Conservation (phyloP, 2,888 invertebrate species). For the Andrena haemorrhoa region DNA sequence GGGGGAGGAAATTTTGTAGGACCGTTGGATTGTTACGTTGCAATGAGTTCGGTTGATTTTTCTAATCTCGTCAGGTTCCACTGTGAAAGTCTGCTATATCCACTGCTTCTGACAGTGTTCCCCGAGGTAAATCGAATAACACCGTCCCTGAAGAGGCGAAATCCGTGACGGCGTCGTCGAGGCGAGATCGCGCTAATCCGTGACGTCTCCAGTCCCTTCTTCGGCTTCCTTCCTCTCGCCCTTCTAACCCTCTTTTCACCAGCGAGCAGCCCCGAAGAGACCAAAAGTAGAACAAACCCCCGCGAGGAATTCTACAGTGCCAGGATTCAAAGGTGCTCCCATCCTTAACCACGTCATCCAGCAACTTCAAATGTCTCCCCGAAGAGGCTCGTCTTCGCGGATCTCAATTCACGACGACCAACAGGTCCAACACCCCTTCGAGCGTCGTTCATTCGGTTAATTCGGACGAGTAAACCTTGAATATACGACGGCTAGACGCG, state of each 20-base stretch:
- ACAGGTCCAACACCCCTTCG: no score
- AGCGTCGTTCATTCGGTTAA: no score
- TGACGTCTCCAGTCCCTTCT: slow-evolving; percentile 46
- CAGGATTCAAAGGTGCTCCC: no score
- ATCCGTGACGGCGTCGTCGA: slow-evolving; percentile 53
- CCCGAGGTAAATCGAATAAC: neutral
- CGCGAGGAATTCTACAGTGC: neutral
- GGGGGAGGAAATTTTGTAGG: no score
- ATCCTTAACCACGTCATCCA: no score
- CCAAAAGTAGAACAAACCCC: neutral
- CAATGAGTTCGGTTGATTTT: no score
- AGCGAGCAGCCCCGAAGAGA: neutral
- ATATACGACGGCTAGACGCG: no score
- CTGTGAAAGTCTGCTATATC: neutral
- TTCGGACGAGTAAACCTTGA: no score
- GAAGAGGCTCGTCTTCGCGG: no score
- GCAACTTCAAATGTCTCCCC: no score
- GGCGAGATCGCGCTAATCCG: slow-evolving; percentile 38
- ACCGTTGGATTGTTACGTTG: neutral
- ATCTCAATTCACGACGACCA: no score
- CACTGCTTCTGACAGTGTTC: neutral
- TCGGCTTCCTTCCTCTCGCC: neutral
- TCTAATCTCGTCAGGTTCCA: no score
- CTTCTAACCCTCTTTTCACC: neutral
- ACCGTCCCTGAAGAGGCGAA: neutral